These are phyloP conservation scores for Chionomys nivalis DNA, from an alignment of 2,113 vertebrate genomes.

Conservation along the genomic window DNA sequence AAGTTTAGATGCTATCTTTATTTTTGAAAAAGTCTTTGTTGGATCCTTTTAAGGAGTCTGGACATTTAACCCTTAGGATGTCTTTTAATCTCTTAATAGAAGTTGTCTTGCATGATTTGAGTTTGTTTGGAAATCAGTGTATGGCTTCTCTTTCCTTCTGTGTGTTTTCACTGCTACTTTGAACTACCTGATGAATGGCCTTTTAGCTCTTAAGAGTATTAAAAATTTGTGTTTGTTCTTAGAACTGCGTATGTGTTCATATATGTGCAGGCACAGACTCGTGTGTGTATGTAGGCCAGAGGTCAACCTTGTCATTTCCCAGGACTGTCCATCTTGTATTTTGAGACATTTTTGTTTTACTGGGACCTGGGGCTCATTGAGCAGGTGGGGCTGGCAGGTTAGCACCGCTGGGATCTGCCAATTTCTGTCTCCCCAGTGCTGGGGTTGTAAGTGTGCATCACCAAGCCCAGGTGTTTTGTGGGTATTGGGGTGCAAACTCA, in stretches of 20 bases:
- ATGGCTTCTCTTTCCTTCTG: not conserved
- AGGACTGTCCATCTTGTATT: not conserved
- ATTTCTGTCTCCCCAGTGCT: not conserved
- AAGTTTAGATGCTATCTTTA: slow-evolving; percentile 8
- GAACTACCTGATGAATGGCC: not conserved
- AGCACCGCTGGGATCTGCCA: not conserved
- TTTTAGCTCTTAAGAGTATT: not conserved
- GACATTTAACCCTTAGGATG: not conserved
- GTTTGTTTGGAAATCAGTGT: not conserved
- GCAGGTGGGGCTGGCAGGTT: no score
- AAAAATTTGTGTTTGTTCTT: not conserved
- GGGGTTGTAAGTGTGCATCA: no score
- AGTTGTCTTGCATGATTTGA: not conserved
- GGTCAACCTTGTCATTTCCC: not conserved
- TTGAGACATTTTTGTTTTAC: not conserved
- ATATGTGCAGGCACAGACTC: not conserved
- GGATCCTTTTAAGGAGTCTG: slow-evolving; percentile 15
- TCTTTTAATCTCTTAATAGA: not conserved
- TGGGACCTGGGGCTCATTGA: no score
- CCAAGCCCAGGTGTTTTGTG: not conserved
- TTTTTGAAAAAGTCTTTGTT: slow-evolving; percentile 39
- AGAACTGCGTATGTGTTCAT: not conserved
- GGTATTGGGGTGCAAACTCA: not conserved
- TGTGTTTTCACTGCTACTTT: slow-evolving; percentile 4
- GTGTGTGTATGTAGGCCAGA: not conserved